These are phyloP conservation scores for Coreoperca whiteheadi DNA, from an alignment of 2,113 vertebrate genomes.

Conservation along the genomic window DNA sequence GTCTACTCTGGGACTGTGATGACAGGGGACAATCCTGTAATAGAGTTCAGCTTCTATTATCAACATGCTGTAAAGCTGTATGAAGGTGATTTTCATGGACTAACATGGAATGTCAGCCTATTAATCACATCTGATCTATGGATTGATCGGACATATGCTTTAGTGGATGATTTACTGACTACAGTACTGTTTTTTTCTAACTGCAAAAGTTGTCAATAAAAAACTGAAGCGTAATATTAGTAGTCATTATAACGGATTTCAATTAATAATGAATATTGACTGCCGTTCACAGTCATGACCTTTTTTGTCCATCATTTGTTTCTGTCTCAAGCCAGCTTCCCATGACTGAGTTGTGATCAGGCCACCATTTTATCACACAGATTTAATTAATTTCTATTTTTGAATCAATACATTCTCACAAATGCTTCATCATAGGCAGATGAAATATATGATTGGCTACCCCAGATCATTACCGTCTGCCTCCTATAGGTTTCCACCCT, in stretches of 20 bases:
- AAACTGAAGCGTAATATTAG: not conserved
- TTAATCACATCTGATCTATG: slow-evolving; percentile 36
- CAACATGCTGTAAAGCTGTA: slow-evolving; percentile 50
- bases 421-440: not conserved
- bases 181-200: not conserved
- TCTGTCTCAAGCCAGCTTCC: not conserved
- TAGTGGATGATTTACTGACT: not conserved
- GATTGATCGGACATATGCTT: slow-evolving; percentile 5
- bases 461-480: not conserved
- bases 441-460: not conserved
- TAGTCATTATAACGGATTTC: not conserved
- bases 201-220: not conserved
- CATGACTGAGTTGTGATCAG: not conserved
- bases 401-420: not conserved
- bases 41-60: slow-evolving; percentile 59
- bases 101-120: slow-evolving; percentile 22
- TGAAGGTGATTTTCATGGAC: slow-evolving; percentile 52
- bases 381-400: not conserved
- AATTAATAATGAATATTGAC: not conserved
- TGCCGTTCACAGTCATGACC: not conserved
- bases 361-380: too few relatives aligned
- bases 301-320: not conserved
- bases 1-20: slow-evolving; percentile 61
- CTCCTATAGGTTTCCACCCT: not conserved
- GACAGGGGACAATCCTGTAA: slow-evolving; percentile 69